Base-by-base conservation (phyloP, 1,140 invertebrate genomes). In the Ephestia elutella region DNA sequence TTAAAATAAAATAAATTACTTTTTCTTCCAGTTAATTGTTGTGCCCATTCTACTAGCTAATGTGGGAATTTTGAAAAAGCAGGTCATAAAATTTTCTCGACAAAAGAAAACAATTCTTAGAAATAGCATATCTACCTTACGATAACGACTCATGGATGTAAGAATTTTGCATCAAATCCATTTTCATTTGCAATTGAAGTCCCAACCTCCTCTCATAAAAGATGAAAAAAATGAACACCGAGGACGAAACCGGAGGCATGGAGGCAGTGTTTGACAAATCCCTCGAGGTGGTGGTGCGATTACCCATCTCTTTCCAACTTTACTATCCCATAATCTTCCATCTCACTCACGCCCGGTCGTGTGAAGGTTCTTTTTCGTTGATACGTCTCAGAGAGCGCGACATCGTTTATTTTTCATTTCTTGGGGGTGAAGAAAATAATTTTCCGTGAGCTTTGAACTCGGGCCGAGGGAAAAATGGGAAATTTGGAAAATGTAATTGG, bases 401-500 rank as follows among this genome's bases (percentile, higher is more conserved):
- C 71, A 13, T 66, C 80, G 80, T 86, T 85, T 87, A 84, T 85
- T 86, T 87, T 86, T 85, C 82, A 86, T 85, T 83, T 85, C 80
- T 75, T 76, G 68, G 75, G 77, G 75, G 73, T 73, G 74, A 75
- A 77, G 77, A 86, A 85, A 85, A 87, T 86, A 81, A 87, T 86
- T 87, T 87, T 82, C 85, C 66, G 62, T 83, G 80, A 86, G 81
- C 85, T 87, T 80, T 87, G 81, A 87, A 82, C 85, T 73, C 71
- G 81, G 73, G 70, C 70, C 67, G 71, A 68, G 75, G 81, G 78
- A 83, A 85, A 86, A 86, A 83, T 83, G 71, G 73, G 78, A 84
- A 80, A 83, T 82, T 83, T 85, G 63, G 76, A 80, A 84, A 86
- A 86, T 80, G 81, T 82, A 87, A 87, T 87, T 87, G 85, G 82